Evolutionary conservation across 1,140 invertebrate genomes (phyloP), one percentile per base, ranked within the genome.

Genomic region (Atta cephalotes): DNA sequence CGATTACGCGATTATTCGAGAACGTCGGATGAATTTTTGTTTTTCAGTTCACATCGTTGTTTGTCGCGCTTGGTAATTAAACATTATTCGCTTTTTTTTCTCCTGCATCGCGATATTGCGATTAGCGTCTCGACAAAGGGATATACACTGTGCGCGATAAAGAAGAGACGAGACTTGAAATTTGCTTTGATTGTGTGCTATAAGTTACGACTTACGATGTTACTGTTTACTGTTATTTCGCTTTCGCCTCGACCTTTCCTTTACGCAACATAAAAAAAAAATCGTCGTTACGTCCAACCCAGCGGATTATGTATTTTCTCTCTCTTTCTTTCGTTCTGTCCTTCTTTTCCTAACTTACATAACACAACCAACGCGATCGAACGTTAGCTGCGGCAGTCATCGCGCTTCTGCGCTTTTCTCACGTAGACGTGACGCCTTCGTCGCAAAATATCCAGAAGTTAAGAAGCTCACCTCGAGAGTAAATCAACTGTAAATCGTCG

Each of bases 231-330:
- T 70, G 66, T 70, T 70, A 28, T 68, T 85, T 86, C 68, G 84
- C 53, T 86, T 88, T 88, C 51, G 74, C 53, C 53, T 77, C 16
- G 53, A 63, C 62, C 28, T 86, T 77, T 76, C 68, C 45, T 35
- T n/a, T n/a, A 51, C 51, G 16, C 60, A 6, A 16, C 66, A 35
- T 74, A 49, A 60, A 58, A 58, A 60, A 79, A 80, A 65, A 58
- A 80, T 80, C 58, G 25, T 53, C 14, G 45, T 78, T 65, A 65
- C 25, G 51, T 66, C 39, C 45, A 35, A 35, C 5, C 31, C 31
- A 71, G 84, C 62, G 70, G 28, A 3, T 45, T 45, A 45, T 10
- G 39, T 49, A 39, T 45, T 45, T 6, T 78, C 2, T 31, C n/a
- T 51, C 18, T 2, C 39, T 49, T 70, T n/a, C 21, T 62, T 58